A percentile compares a stretch with the other conserved stretches of the same genome.
These are phyloP conservation scores for Chauna torquata DNA, from an alignment of 2,113 vertebrate genomes.

Conservation along the genomic window DNA sequence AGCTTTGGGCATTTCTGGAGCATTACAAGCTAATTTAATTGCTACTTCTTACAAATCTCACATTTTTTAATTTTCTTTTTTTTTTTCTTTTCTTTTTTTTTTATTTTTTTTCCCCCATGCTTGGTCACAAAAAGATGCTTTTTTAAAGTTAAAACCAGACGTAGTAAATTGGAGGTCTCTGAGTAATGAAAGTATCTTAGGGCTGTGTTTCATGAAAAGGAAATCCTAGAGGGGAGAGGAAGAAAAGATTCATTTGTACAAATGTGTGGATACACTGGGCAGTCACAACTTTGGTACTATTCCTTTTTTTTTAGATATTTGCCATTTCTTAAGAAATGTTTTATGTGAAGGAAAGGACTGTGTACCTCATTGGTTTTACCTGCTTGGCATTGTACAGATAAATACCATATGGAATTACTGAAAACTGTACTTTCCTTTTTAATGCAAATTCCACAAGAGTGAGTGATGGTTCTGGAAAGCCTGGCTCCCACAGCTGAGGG, in stretches of 20 bases:
- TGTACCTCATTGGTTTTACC: background rate
- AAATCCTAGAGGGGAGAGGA: background rate
- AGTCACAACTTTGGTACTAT: background rate
- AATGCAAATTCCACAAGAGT: background rate
- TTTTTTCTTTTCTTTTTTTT: slow-evolving; percentile 64
- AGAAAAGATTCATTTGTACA: background rate
- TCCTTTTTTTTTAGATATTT: background rate
- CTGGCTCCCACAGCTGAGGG: background rate
- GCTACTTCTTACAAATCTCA: slow-evolving; percentile 49
- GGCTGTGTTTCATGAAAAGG: background rate
- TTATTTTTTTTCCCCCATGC: too few relatives aligned
- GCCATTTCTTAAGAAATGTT: background rate
- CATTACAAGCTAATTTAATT: slow-evolving; percentile 59
- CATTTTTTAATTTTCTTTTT: slow-evolving; percentile 39
- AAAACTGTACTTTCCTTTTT: background rate
- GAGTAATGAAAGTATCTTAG: background rate
- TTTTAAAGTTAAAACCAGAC: background rate
- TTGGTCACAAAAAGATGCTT: slow-evolving; percentile 51
- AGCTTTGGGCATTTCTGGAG: background rate
- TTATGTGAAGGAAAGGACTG: background rate
- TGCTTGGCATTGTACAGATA: background rate
- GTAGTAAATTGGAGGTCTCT: background rate
- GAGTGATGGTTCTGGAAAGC: background rate
- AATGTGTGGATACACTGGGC: background rate
- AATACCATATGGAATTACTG: background rate